phyloP scores from a whole-genome alignment of 1,140 invertebrate genomes.

The Magallana angulata region DNA sequence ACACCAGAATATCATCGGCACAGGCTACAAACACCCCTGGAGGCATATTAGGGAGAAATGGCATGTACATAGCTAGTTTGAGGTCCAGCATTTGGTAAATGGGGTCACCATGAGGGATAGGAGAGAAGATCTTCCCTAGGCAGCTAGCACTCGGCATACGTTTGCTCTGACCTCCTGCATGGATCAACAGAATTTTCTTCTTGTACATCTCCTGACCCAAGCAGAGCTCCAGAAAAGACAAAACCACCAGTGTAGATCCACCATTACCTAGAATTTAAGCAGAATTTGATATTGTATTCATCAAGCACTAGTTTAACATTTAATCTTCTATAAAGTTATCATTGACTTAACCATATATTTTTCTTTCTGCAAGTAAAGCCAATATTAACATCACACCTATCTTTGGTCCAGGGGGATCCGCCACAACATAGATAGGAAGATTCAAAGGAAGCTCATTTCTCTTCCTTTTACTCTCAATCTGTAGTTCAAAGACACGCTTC shows the following conservation, averaged over 20 bases:
- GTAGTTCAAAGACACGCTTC: slow-evolving; percentile 74
- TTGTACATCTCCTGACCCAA: slow-evolving; percentile 73
- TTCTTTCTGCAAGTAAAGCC: no score
- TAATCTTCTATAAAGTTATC: neutral
- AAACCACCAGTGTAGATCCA: slow-evolving; percentile 78
- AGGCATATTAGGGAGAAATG: slow-evolving; percentile 78
- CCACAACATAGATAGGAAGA: slow-evolving; percentile 71
- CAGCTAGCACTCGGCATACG: slow-evolving; percentile 79
- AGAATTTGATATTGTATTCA: slow-evolving; percentile 1
- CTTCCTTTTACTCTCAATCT: slow-evolving; percentile 73
- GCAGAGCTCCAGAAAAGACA: slow-evolving; percentile 70
- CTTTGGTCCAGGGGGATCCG: slow-evolving; percentile 79
- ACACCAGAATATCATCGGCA: slow-evolving; percentile 81
- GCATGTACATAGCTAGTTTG: slow-evolving; percentile 80
- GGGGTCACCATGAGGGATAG: slow-evolving; percentile 75
- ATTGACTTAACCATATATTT: no score
- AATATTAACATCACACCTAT: slow-evolving; percentile 66
- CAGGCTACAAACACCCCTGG: slow-evolving; percentile 80
- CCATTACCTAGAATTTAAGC: slow-evolving; percentile 78
- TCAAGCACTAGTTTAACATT: neutral
- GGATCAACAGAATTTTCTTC: slow-evolving; percentile 78
- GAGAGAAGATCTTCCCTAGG: slow-evolving; percentile 80
- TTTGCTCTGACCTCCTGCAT: slow-evolving; percentile 81
- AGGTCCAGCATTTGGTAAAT: slow-evolving; percentile 79
- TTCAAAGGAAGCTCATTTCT: slow-evolving; percentile 73